phyloP scores from a whole-genome alignment of 2,113 vertebrate genomes.

The Gadus chalcogrammus region DNA sequence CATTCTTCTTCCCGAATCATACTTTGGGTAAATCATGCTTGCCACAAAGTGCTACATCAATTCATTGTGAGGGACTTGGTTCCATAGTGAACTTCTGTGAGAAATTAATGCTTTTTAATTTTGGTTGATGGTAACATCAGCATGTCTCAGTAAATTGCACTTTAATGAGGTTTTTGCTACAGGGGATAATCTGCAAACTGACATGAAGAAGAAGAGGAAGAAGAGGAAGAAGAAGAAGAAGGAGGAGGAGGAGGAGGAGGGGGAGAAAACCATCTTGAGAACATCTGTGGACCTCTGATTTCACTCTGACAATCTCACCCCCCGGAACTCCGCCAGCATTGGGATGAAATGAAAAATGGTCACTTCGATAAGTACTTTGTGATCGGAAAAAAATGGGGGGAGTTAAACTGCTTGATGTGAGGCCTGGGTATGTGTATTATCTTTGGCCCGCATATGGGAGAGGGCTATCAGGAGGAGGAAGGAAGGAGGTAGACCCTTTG shows the following conservation, averaged over 20 bases:
- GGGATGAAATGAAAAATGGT: constrained; percentile 71
- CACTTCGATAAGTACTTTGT: constrained; percentile 61
- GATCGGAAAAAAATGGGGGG: constrained; percentile 33
- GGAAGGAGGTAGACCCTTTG: too few species aligned
- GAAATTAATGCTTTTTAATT: constrained; percentile 99
- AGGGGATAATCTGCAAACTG: constrained; percentile 99
- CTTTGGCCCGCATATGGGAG: too few species aligned
- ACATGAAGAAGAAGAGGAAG: constrained; percentile 60
- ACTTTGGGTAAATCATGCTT: constrained; percentile 94
- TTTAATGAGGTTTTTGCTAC: constrained; percentile 99
- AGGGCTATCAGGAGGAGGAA: too few species aligned
- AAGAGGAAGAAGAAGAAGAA: too few species aligned
- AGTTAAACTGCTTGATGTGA: constrained; percentile 34
- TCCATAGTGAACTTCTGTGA: constrained; percentile 86
- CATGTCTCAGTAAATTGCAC: constrained; percentile 99
- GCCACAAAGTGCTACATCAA: constrained; percentile 94
- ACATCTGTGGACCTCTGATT: constrained; percentile 99
- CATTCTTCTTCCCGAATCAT: constrained; percentile 90
- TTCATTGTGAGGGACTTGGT: constrained; percentile 92
- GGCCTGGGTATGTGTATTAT: too few species aligned
- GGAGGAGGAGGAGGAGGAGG: neutral
- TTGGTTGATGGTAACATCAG: constrained; percentile 99
- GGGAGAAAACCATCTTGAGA: constrained; percentile 94
- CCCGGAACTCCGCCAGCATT: constrained; percentile 62
- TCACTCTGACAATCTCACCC: constrained; percentile 88